Conservation (phyloP, 2,113 vertebrate genomes). For the Crotalus viridis region DNA sequence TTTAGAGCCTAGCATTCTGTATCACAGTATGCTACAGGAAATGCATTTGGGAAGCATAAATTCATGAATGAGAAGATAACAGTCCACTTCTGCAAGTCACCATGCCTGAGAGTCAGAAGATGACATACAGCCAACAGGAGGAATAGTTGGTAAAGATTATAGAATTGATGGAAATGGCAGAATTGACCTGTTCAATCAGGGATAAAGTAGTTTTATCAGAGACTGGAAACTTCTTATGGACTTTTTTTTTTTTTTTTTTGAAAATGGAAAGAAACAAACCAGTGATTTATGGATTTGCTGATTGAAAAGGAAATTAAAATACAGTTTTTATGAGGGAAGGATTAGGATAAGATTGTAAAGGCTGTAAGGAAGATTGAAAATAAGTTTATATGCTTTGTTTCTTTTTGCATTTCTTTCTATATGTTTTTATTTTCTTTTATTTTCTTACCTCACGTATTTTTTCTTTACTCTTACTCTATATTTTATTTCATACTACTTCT, state of each 20-base stretch:
- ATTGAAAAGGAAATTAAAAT: not conserved
- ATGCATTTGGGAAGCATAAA: not conserved
- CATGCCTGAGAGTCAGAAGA: not conserved
- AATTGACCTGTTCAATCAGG: not conserved
- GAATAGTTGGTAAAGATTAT: not conserved
- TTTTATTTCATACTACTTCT: not conserved
- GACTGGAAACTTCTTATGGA: not conserved
- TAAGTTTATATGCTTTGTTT: not conserved
- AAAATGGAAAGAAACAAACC: not conserved
- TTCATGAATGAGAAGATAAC: too few relatives aligned
- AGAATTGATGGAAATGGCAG: not conserved
- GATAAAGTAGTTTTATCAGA: not conserved
- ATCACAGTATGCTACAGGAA: not conserved
- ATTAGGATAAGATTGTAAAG: not conserved
- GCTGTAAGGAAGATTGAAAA: not conserved
- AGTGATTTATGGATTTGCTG: not conserved
- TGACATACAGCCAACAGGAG: not conserved
- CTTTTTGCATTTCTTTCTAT: not conserved
- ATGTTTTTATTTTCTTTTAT: not conserved
- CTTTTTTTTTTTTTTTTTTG: not conserved
- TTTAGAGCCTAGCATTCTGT: not conserved
- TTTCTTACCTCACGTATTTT: not conserved
- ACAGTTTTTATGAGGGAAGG: not conserved
- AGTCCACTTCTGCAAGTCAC: too few relatives aligned
- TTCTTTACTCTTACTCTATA: not conserved